Percentiles rank a stretch among this genome's conserved stretches.
Conservation (phyloP, 1,140 invertebrate genomes). For the Heliconius himera region DNA sequence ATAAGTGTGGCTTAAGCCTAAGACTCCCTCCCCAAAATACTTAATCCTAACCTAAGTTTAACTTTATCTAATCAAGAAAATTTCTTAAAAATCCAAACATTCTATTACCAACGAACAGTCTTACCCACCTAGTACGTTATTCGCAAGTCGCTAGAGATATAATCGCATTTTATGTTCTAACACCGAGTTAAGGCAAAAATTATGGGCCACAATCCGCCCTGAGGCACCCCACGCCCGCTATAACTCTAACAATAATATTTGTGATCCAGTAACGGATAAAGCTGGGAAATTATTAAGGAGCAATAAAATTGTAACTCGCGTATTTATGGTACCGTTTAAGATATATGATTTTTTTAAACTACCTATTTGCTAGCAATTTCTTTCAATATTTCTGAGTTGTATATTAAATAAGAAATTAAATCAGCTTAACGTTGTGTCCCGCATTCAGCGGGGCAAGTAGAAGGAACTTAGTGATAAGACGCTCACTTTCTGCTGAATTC, state of each 20-base stretch:
- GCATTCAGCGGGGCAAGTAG: no score
- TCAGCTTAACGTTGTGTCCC: no score
- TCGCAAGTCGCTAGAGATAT: slow-evolving; percentile 73
- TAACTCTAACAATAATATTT: slow-evolving; percentile 77
- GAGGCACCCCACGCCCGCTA: slow-evolving; percentile 68
- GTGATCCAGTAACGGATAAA: slow-evolving; percentile 66
- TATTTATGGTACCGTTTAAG: slow-evolving; percentile 32
- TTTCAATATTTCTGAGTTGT: neutral
- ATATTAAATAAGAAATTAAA: neutral
- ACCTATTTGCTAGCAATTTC: neutral
- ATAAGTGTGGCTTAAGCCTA: no score
- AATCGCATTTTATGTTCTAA: slow-evolving; percentile 78
- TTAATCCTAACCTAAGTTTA: no score
- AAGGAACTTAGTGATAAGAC: no score
- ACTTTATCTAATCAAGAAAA: neutral
- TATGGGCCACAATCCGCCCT: slow-evolving; percentile 69
- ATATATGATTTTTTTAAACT: neutral
- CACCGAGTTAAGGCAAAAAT: slow-evolving; percentile 79
- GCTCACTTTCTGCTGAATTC: no score
- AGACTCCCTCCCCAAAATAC: no score
- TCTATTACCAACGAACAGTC: slow-evolving; percentile 64
- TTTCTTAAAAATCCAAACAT: slow-evolving; percentile 49
- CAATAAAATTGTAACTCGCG: slow-evolving; percentile 45
- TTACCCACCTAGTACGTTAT: slow-evolving; percentile 67
- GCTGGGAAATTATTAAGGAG: slow-evolving; percentile 62